phyloP scores from a whole-genome alignment of 2,113 vertebrate genomes.

The Amblyornis subalaris region DNA sequence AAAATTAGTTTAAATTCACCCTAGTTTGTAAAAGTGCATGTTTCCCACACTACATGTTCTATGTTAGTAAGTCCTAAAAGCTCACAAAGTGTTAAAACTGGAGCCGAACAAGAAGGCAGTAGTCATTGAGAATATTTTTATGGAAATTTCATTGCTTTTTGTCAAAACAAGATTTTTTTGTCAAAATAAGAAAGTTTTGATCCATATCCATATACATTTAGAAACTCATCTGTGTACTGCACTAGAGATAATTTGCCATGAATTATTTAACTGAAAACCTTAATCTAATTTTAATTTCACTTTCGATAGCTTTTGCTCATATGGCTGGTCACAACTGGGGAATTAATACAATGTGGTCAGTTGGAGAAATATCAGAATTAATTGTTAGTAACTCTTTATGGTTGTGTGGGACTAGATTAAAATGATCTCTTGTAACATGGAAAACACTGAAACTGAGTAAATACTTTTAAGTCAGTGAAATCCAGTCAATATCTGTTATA shows the following conservation, averaged over 20 bases:
- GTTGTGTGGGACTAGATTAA: not conserved
- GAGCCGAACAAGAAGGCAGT: not conserved
- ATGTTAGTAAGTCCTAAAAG: not conserved
- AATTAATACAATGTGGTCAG: not conserved
- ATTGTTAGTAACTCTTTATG: not conserved
- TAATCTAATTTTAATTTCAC: not conserved
- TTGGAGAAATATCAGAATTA: not conserved
- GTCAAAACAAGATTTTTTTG: not conserved
- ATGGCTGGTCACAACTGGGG: not conserved
- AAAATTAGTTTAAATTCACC: constrained; percentile 1
- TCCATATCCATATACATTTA: not conserved
- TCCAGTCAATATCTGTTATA: not conserved
- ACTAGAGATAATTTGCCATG: not conserved
- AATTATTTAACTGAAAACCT: not conserved
- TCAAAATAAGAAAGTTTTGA: not conserved
- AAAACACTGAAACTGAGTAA: not conserved
- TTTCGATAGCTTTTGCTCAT: not conserved
- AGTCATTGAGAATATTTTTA: not conserved
- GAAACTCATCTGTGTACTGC: not conserved
- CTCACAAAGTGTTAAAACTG: not conserved
- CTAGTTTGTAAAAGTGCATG: not conserved
- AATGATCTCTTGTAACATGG: not conserved
- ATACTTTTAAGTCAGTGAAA: not conserved
- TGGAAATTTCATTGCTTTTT: not conserved
- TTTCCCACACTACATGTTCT: not conserved